phyloP scores from a whole-genome alignment of 1,140 invertebrate genomes.

The Chironomus tepperi region DNA sequence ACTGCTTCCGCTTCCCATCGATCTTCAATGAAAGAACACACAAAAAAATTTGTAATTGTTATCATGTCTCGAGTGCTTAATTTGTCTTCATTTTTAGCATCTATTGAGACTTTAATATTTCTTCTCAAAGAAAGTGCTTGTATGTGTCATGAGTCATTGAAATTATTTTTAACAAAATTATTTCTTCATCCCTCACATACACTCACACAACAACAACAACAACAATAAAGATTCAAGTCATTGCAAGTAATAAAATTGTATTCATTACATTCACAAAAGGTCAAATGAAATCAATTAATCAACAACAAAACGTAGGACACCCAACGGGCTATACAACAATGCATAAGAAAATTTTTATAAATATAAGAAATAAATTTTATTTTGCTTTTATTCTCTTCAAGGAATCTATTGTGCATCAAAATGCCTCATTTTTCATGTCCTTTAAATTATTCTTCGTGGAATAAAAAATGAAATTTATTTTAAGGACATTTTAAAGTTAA shows the following conservation, averaged over 20 bases:
- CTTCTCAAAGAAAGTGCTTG: too few species aligned
- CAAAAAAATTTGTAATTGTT: neutral
- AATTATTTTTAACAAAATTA: too few species aligned
- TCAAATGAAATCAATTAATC: constrained; percentile 9
- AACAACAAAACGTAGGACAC: neutral
- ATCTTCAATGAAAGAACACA: too few species aligned
- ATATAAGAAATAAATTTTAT: neutral
- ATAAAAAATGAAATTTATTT: too few species aligned
- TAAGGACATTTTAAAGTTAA: too few species aligned
- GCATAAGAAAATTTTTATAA: neutral
- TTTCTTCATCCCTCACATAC: too few species aligned
- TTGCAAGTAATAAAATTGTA: neutral
- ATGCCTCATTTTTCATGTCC: neutral
- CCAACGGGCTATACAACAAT: neutral
- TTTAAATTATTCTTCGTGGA: neutral
- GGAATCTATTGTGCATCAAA: neutral
- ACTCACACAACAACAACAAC: neutral
- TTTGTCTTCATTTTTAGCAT: neutral
- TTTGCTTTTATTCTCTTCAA: neutral
- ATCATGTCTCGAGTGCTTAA: neutral
- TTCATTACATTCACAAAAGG: neutral
- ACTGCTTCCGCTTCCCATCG: too few species aligned
- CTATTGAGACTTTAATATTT: too few species aligned
- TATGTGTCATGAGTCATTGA: too few species aligned
- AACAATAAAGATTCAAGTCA: neutral